phyloP scores from a whole-genome alignment of 2,113 vertebrate genomes.

The Tretioscincus oriximinensis region DNA sequence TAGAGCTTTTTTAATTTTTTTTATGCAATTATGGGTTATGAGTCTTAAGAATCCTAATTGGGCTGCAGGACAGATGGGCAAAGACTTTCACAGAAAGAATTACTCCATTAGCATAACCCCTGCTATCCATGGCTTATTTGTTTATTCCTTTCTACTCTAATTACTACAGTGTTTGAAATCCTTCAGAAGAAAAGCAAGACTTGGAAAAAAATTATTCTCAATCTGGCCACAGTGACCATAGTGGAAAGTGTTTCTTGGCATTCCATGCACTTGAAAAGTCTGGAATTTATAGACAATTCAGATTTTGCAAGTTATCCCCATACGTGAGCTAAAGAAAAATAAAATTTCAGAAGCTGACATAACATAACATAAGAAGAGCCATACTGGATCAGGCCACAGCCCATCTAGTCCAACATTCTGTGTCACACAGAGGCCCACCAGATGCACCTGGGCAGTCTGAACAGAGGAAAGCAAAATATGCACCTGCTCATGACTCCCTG shows the following conservation, averaged over 20 bases:
- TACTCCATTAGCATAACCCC: conserved; percentile 32
- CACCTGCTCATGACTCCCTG: too few relatives aligned
- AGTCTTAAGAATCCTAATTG: conserved; percentile 9
- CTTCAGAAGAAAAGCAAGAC: not conserved
- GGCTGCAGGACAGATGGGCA: conserved; percentile 40
- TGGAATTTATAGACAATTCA: not conserved
- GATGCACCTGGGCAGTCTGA: too few relatives aligned
- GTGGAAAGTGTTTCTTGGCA: not conserved
- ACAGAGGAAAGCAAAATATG: too few relatives aligned
- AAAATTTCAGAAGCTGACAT: too few relatives aligned
- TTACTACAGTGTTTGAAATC: conserved; percentile 7
- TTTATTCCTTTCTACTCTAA: conserved; percentile 11
- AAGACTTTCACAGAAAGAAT: conserved; percentile 11
- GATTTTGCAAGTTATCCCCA: too few relatives aligned
- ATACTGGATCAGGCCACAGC: too few relatives aligned
- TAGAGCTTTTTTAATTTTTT: conserved; percentile 23
- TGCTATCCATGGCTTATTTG: conserved; percentile 12
- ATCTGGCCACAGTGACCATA: not conserved
- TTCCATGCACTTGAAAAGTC: not conserved
- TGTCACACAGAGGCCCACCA: too few relatives aligned
- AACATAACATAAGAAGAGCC: too few relatives aligned
- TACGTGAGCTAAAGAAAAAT: too few relatives aligned
- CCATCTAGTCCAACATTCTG: too few relatives aligned
- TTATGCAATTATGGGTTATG: conserved; percentile 33
- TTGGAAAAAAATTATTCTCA: not conserved